A percentile compares a stretch with the other conserved stretches of the same genome.
phyloP scores from a whole-genome alignment of 2,113 vertebrate species.

The Limanda limanda region DNA sequence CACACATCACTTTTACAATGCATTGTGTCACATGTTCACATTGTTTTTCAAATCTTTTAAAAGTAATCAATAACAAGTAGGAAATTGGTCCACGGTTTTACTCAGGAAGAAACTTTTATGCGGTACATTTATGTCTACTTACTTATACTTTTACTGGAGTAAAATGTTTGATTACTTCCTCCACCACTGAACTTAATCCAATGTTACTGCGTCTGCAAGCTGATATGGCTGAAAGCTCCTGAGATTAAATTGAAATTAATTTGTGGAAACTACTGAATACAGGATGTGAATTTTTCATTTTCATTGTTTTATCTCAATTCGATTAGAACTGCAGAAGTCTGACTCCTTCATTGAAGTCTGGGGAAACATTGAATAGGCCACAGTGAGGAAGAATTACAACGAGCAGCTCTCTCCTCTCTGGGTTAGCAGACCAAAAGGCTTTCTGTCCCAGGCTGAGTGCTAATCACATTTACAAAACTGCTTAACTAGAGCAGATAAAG shows the following conservation, averaged over 20 bases:
- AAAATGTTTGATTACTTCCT: no score
- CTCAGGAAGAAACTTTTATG: no score
- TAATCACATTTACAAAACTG: slow-evolving; percentile 21
- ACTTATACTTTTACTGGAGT: no score
- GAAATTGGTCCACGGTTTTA: no score
- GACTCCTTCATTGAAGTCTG: neutral
- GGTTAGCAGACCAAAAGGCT: slow-evolving; percentile 10
- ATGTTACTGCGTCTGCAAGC: neutral
- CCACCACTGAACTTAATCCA: neutral
- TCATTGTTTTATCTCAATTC: slow-evolving; percentile 11
- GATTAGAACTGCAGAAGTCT: neutral
- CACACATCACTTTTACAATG: no score
- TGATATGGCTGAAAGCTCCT: no score
- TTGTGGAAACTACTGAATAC: no score
- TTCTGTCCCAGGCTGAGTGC: slow-evolving; percentile 27
- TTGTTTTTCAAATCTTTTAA: no score
- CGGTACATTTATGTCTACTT: no score
- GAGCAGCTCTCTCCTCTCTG: slow-evolving; percentile 15
- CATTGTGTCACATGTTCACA: no score
- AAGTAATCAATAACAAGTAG: no score
- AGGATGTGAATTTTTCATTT: neutral
- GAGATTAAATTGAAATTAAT: no score
- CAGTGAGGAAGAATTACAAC: slow-evolving; percentile 16
- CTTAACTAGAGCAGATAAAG: slow-evolving; percentile 14
- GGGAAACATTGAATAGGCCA: slow-evolving; percentile 4